Evolutionary conservation across 2,888 invertebrate genomes (phyloP).

Genomic region (Idaea dimidiata): DNA sequence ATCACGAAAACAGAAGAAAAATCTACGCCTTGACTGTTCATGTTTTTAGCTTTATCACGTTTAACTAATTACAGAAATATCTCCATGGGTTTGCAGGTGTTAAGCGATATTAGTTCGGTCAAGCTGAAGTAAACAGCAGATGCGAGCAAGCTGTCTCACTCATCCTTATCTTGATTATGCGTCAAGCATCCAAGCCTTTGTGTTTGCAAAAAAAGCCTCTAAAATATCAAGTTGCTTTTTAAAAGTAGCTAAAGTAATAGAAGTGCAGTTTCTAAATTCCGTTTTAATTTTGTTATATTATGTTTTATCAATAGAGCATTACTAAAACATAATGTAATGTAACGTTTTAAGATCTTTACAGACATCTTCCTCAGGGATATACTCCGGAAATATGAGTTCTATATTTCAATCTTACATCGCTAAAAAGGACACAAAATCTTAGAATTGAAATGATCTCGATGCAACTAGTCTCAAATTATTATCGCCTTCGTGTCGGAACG

Average conservation of each 20-base stretch:
- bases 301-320: too few species aligned
- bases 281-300: too few species aligned
- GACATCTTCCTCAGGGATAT: too few species aligned
- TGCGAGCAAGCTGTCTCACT: slow-evolving; percentile 25
- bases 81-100: slow-evolving; percentile 8
- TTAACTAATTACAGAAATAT: neutral
- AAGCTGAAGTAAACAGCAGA: slow-evolving; percentile 30
- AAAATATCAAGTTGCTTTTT: neutral
- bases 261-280: slow-evolving; percentile 11
- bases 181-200: slow-evolving; percentile 10
- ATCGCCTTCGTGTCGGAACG: slow-evolving; percentile 41
- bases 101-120: slow-evolving; percentile 16
- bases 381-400: too few species aligned
- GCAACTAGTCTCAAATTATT: slow-evolving; percentile 23
- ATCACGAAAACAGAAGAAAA: too few species aligned
- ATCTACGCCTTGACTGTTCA: neutral
- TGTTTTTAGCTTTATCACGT: neutral
- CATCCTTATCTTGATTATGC: slow-evolving; percentile 19
- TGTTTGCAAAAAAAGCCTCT: slow-evolving; percentile 1
- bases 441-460: slow-evolving; percentile 7
- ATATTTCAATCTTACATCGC: too few species aligned
- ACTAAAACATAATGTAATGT: too few species aligned
- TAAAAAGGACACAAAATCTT: too few species aligned
- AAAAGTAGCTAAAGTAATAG: neutral
- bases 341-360: too few species aligned